A percentile compares a stretch with the other conserved stretches of the same genome.
Evolutionary conservation across 2,888 invertebrate genomes (phyloP).

Genomic region (Eupithecia inturbata): DNA sequence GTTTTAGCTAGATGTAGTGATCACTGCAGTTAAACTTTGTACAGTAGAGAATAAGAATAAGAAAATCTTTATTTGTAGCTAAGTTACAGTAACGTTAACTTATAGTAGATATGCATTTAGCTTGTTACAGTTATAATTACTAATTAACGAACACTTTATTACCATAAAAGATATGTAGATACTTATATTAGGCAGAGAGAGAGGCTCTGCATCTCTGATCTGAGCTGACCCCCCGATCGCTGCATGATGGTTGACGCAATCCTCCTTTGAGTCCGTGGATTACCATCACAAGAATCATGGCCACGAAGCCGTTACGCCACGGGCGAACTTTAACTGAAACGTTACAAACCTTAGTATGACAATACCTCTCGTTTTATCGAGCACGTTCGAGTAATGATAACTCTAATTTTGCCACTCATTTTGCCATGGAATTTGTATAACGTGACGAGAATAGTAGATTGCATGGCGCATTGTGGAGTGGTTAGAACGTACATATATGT

Average conservation of each 20-base stretch:
- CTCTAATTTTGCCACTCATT: neutral
- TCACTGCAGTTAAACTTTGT: too few relatives aligned
- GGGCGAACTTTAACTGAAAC: constrained; percentile 52
- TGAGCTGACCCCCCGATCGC: constrained; percentile 46
- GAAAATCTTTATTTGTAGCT: too few relatives aligned
- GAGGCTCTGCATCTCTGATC: too few relatives aligned
- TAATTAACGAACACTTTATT: too few relatives aligned
- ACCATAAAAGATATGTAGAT: too few relatives aligned
- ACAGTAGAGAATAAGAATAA: too few relatives aligned
- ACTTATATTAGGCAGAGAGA: too few relatives aligned
- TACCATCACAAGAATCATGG: constrained; percentile 46
- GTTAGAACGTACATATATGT: neutral
- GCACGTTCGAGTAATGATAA: neutral
- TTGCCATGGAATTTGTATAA: neutral
- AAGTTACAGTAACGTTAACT: too few relatives aligned
- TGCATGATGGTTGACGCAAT: constrained; percentile 54
- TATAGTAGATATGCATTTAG: too few relatives aligned
- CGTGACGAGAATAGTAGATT: neutral
- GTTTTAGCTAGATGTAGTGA: too few relatives aligned
- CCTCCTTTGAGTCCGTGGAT: constrained; percentile 53
- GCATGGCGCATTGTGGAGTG: neutral
- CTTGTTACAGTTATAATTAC: too few relatives aligned
- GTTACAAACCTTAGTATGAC: neutral
- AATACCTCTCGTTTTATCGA: neutral
- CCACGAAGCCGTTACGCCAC: constrained; percentile 56